Evolutionary conservation across 2,888 invertebrate genomes (phyloP).

Genomic region (Nesidiocoris tenuis): DNA sequence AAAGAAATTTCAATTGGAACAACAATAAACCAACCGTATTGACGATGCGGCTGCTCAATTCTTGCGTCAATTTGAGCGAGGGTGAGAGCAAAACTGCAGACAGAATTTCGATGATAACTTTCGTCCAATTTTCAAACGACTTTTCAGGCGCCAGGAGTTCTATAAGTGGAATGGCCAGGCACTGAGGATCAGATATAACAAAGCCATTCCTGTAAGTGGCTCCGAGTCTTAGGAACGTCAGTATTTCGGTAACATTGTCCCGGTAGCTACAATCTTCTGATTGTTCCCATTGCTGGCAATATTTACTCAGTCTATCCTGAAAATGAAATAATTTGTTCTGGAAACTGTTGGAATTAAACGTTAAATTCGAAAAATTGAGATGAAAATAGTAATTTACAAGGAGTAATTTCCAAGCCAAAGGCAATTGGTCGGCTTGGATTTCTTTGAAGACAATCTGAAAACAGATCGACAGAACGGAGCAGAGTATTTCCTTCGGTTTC

Average conservation of each 20-base stretch:
- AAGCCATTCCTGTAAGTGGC: conserved; percentile 66
- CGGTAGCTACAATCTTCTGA: background rate
- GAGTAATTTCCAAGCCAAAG: conserved; percentile 66
- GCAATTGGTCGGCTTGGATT: conserved; percentile 65
- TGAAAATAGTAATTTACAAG: conserved; percentile 52
- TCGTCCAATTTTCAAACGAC: conserved; percentile 6
- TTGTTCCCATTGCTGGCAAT: conserved; percentile 13
- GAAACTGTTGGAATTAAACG: background rate
- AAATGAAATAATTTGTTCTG: conserved; percentile 1
- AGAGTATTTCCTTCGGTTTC: conserved; percentile 60
- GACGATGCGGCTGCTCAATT: conserved; percentile 69
- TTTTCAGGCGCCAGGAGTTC: conserved; percentile 33
- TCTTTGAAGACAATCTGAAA: conserved; percentile 64
- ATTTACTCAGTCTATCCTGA: conserved; percentile 24
- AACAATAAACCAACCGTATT: conserved; percentile 57
- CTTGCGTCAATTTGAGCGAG: conserved; percentile 67
- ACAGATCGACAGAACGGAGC: conserved; percentile 66
- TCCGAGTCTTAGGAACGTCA: conserved; percentile 63
- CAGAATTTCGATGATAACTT: conserved; percentile 47
- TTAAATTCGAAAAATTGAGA: background rate
- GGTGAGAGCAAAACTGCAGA: conserved; percentile 56
- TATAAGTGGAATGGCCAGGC: conserved; percentile 61
- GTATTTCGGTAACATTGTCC: conserved; percentile 54
- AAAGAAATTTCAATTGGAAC: conserved; percentile 52
- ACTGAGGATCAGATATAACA: conserved; percentile 62